Evolutionary conservation across 1,140 invertebrate species (phyloP).

Genomic region (Macrotrachela quadricornifera): DNA sequence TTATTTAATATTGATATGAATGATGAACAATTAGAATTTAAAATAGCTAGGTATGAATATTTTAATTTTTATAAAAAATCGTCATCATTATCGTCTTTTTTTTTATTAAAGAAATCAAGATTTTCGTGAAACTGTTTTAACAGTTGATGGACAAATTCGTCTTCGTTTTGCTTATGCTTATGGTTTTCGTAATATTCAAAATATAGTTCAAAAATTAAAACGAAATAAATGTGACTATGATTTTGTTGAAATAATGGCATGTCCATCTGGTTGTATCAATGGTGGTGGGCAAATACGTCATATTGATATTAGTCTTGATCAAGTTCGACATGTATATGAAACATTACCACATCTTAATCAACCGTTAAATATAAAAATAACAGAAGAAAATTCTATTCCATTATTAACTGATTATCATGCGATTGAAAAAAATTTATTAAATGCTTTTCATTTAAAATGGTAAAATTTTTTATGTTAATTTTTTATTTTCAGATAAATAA

Average conservation of each 20-base stretch:
- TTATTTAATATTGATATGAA: conserved; percentile 41
- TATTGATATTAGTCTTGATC: too few relatives aligned
- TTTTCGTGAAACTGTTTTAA: conserved; percentile 56
- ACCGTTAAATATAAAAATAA: too few relatives aligned
- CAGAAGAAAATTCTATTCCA: too few relatives aligned
- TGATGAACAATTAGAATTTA: background rate
- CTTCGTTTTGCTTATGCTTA: conserved; percentile 75
- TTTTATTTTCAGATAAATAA: too few relatives aligned
- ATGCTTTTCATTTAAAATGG: conserved; percentile 6
- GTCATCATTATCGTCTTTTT: too few relatives aligned
- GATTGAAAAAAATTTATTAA: conserved; percentile 1
- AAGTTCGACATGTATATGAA: too few relatives aligned
- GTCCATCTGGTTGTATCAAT: conserved; percentile 83
- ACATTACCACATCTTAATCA: too few relatives aligned
- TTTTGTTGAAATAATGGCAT: conserved; percentile 95
- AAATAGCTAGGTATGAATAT: background rate
- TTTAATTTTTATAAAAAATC: too few relatives aligned
- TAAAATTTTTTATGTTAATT: background rate
- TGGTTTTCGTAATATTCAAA: conserved; percentile 94
- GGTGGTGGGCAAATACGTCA: conserved; percentile 57
- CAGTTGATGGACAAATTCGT: conserved; percentile 45
- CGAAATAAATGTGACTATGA: conserved; percentile 59
- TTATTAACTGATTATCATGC: conserved; percentile 5
- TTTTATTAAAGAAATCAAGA: conserved; percentile 31
- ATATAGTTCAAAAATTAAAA: conserved; percentile 89